phyloP scores from a whole-genome alignment of 1,140 invertebrate genomes.

The Drosophila ironensis region DNA sequence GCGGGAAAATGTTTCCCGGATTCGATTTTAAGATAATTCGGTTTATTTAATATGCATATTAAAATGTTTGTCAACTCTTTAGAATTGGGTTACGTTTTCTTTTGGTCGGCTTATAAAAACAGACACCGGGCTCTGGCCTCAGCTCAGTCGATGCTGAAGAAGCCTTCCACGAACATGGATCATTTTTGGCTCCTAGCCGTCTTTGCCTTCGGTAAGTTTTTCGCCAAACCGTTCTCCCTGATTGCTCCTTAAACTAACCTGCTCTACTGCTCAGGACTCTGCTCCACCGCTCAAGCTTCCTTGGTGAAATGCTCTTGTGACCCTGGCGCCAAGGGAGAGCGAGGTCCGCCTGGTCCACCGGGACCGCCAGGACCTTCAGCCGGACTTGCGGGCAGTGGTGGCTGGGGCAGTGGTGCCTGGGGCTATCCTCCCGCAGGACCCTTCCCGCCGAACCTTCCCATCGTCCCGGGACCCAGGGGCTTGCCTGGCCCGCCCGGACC shows the following conservation, averaged over 20 bases:
- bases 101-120: constrained; percentile 43
- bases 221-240: too few species aligned
- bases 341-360: constrained; percentile 53
- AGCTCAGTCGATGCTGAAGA: constrained; percentile 30
- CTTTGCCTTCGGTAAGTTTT: constrained; percentile 44
- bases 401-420: too few species aligned
- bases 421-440: constrained; percentile 27
- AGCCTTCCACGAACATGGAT: constrained; percentile 29
- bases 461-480: constrained; percentile 35
- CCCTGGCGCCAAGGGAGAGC: constrained; percentile 40
- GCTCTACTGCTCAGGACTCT: constrained; percentile 24
- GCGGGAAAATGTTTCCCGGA: constrained; percentile 24
- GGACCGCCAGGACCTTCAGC: constrained; percentile 47
- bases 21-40: constrained; percentile 29
- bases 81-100: not conserved
- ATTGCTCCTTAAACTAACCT: not conserved
- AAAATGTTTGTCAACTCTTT: not conserved
- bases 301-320: constrained; percentile 62
- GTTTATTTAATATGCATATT: constrained; percentile 21
- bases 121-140: not conserved
- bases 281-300: constrained; percentile 15
- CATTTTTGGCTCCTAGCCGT: constrained; percentile 5
- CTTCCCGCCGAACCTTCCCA: constrained; percentile 24
- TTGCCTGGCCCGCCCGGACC: constrained; percentile 47
- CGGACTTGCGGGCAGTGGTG: not conserved